Conservation (phyloP, 2,888 invertebrate genomes). For the Drosophila dives region DNA sequence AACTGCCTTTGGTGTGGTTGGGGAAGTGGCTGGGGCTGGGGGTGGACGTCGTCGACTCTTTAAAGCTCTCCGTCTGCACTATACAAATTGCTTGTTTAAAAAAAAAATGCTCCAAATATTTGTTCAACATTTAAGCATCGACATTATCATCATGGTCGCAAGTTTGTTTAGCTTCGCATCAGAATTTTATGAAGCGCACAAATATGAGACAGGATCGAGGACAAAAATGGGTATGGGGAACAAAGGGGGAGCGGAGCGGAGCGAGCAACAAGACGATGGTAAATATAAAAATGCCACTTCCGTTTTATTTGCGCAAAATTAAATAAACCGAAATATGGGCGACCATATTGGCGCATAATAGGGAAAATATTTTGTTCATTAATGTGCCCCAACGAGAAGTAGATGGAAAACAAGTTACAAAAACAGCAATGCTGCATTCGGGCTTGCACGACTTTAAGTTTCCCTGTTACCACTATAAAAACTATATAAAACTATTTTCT, state of each 20-base stretch:
- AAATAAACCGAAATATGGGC: constrained; percentile 82
- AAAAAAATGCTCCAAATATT: constrained; percentile 58
- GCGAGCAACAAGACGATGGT: constrained; percentile 43
- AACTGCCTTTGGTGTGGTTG: constrained; percentile 52
- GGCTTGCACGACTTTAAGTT: constrained; percentile 14
- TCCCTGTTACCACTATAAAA: constrained; percentile 18
- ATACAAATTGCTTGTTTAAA: constrained; percentile 73
- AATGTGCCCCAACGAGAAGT: constrained; percentile 59
- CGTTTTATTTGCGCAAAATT: constrained; percentile 82
- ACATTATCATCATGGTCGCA: constrained; percentile 72
- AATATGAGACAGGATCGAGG: constrained; percentile 65
- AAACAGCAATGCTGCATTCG: constrained; percentile 9
- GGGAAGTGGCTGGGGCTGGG: not conserved
- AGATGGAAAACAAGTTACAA: constrained; percentile 42
- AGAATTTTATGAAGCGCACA: constrained; percentile 77
- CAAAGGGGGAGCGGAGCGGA: not conserved
- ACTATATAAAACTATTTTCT: not conserved
- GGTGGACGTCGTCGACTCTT: constrained; percentile 44
- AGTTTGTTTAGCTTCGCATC: constrained; percentile 73
- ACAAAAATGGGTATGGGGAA: constrained; percentile 7
- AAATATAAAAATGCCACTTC: constrained; percentile 79
- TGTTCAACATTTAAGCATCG: constrained; percentile 65
- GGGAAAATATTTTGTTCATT: constrained; percentile 79
- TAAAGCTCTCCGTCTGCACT: constrained; percentile 59
- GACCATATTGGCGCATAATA: constrained; percentile 81